Evolutionary conservation across 1,140 invertebrate genomes (phyloP), one percentile per base, ranked within the genome.

Genomic region (Drosophila kohkoa): DNA sequence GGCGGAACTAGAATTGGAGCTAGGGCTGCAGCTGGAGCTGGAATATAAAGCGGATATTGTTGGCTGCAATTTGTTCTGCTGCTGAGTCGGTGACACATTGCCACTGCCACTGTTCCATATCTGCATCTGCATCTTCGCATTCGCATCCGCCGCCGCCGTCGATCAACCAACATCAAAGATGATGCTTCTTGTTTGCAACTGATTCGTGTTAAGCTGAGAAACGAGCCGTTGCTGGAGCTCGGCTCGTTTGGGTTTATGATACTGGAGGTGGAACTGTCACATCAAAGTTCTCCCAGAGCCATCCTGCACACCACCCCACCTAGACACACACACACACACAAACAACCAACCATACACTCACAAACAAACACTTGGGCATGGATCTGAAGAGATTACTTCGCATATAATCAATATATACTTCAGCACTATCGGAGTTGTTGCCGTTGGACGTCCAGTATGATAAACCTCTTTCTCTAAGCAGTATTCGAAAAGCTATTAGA

Each of bases 401-500:
- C 20, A 25, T 25, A 25, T 25, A 25, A 25, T 25, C 20, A 25
- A 30, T 4, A 38, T 16, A 45, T 52, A 55, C 41, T 62, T 63
- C 52, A 28, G 20, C 16, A 41, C 16, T 5, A 49, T 28, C 16
- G 65, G 59, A 51, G 57, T 38, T 51, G 59, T 32, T 75, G 60
- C 74, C 28, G 41, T 62, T 13, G 63, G 38, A 71, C 74, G 51
- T 73, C 80, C 92, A 92, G 92, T 92, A 91, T 85, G 70, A 91
- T 92, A 90, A 90, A 89, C 83, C 92, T 87, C 90, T 92, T 91
- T 92, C 90, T 92, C 91, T 92, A 92, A 92, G 90, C 92, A 92
- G 92, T 92, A 92, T 92, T 92, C 91, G 92, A 93, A 92, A 92
- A 91, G 92, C 91, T 80, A 85, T 74, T 92, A 92, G 90, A 75